Evolutionary conservation across 92 coral and sea anemone genomes (phyloP).

Genomic region (Phenganax marumi): DNA sequence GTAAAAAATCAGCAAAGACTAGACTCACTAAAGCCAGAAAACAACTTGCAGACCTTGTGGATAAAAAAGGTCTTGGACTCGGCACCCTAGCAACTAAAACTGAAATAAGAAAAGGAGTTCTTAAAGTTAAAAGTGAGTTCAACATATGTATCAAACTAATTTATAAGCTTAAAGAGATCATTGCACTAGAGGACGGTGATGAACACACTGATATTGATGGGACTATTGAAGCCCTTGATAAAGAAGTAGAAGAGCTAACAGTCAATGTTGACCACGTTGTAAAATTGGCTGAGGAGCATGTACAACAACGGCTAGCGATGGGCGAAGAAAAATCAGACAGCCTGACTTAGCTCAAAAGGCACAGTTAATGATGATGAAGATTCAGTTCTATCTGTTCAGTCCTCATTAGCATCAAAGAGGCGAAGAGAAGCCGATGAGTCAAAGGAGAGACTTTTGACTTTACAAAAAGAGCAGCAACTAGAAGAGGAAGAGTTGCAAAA

Average conservation of each 20-base stretch:
- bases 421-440: constrained; percentile 6
- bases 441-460: neutral
- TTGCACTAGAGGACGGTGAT: neutral
- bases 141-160: too few species aligned
- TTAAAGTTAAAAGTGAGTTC: too few species aligned
- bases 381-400: neutral
- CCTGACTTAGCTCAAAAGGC: neutral
- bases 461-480: constrained; percentile 3
- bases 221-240: neutral
- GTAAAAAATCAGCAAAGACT: constrained; percentile 1
- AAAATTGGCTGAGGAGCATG: neutral
- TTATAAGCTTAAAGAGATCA: neutral
- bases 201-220: neutral
- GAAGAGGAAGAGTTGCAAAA: constrained; percentile 18
- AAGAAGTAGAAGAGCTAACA: neutral
- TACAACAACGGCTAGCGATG: neutral
- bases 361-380: neutral
- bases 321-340: neutral
- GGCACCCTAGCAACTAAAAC: neutral
- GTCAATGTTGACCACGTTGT: neutral
- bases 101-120: neutral
- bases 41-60: neutral
- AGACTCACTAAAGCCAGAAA: constrained; percentile 16
- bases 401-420: neutral
- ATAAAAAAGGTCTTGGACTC: neutral